phyloP scores from a whole-genome alignment of 2,113 vertebrate species.

The Zosterops pallidus region DNA sequence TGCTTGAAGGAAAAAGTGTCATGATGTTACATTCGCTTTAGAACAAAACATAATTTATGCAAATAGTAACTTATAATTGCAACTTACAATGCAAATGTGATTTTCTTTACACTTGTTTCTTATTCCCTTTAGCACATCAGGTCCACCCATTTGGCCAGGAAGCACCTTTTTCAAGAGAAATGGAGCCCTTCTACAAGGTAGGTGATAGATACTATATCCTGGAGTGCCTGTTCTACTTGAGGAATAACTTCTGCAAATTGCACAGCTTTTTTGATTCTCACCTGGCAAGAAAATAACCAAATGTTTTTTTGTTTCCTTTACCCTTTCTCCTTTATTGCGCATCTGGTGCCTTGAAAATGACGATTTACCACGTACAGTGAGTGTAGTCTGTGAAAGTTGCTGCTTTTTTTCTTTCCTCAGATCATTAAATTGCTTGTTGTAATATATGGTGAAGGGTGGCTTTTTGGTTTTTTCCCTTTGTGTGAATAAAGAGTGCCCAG shows the following conservation, averaged over 20 bases:
- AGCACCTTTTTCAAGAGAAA: slow-evolving; percentile 98
- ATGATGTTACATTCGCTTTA: not conserved
- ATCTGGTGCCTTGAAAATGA: slow-evolving; percentile 29
- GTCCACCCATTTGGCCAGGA: slow-evolving; percentile 95
- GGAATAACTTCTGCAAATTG: not conserved
- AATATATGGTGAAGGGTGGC: not conserved
- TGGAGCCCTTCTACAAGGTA: slow-evolving; percentile 97
- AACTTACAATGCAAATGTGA: not conserved
- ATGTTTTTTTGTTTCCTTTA: slow-evolving; percentile 24
- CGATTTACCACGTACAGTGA: not conserved
- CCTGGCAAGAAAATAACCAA: not conserved
- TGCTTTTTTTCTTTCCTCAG: not conserved
- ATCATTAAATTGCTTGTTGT: slow-evolving; percentile 11
- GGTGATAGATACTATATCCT: not conserved
- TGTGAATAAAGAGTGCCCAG: not conserved
- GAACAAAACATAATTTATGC: not conserved
- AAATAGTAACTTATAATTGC: not conserved
- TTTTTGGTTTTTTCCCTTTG: not conserved
- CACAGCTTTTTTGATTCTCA: not conserved
- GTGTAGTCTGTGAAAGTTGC: slow-evolving; percentile 21
- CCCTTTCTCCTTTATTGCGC: not conserved
- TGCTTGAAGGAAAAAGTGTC: not conserved
- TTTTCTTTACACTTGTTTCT: slow-evolving; percentile 51
- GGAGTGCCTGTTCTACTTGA: not conserved
- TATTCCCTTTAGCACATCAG: slow-evolving; percentile 81